Evolutionary conservation across 1,140 invertebrate genomes (phyloP).

Genomic region (Listronotus oregonensis): DNA sequence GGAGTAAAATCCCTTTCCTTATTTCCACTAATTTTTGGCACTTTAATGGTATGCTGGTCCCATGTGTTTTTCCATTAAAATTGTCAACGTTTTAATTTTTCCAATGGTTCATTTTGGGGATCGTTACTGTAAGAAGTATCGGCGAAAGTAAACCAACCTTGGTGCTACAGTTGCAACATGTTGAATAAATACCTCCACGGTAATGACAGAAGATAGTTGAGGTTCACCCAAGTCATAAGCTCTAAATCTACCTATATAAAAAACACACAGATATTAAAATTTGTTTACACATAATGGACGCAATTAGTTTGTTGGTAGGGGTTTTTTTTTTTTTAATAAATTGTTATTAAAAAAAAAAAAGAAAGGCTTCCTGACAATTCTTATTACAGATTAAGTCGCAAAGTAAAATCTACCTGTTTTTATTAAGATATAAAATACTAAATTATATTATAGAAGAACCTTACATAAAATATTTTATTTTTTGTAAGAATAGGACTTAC

Average conservation of each 20-base stretch:
- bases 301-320: no score
- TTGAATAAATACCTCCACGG: slow-evolving; percentile 80
- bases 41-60: slow-evolving; percentile 69
- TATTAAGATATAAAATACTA: no score
- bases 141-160: slow-evolving; percentile 77
- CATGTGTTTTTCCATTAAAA: slow-evolving; percentile 72
- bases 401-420: no score
- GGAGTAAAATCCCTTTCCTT: slow-evolving; percentile 59
- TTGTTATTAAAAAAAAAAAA: no score
- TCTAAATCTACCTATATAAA: slow-evolving; percentile 72
- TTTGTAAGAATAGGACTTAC: no score
- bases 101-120: slow-evolving; percentile 73
- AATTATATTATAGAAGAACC: no score
- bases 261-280: background rate
- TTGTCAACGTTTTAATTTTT: slow-evolving; percentile 72
- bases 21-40: slow-evolving; percentile 75
- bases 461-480: no score
- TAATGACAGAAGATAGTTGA: slow-evolving; percentile 76
- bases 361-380: no score
- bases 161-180: slow-evolving; percentile 70
- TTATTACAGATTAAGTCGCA: no score
- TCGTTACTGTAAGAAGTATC: slow-evolving; percentile 81
- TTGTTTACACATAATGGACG: no score
- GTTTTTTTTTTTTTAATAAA: no score
- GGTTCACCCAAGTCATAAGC: slow-evolving; percentile 88